These are phyloP conservation scores for Drosophila acutilabella DNA, from an alignment of 2,888 invertebrate genomes.

Conservation along the genomic window DNA sequence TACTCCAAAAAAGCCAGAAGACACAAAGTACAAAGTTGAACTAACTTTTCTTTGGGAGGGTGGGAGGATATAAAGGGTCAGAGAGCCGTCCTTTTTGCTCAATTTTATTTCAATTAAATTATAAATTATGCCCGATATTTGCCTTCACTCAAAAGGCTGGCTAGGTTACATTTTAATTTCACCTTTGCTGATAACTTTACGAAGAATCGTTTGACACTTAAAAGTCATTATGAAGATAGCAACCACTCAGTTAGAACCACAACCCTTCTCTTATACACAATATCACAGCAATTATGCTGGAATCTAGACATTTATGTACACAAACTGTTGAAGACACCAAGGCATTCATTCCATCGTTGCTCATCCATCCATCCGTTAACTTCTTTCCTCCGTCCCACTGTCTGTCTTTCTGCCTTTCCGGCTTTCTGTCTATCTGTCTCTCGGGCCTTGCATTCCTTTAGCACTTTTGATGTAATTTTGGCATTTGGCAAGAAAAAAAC, in stretches of 20 bases:
- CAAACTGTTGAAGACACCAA: conserved; percentile 41
- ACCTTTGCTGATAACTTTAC: conserved; percentile 53
- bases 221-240: conserved; percentile 79
- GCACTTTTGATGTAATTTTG: conserved; percentile 79
- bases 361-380: conserved; percentile 40
- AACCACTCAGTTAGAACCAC: conserved; percentile 43
- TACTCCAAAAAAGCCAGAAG: conserved; percentile 8
- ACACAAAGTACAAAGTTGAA: neutral
- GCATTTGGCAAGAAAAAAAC: conserved; percentile 75
- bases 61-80: no score
- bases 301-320: conserved; percentile 69
- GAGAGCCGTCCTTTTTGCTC: conserved; percentile 6
- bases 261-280: conserved; percentile 23
- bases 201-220: conserved; percentile 69
- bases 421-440: conserved; percentile 7
- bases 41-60: neutral
- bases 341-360: conserved; percentile 52
- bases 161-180: conserved; percentile 61
- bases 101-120: conserved; percentile 66
- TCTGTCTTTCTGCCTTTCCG: conserved; percentile 8
- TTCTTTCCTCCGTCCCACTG: conserved; percentile 37
- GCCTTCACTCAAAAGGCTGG: conserved; percentile 25
- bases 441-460: conserved; percentile 56
- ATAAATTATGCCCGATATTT: conserved; percentile 56
- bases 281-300: conserved; percentile 61